Base-by-base conservation (phyloP, 2,888 invertebrate species). In the Caenorhabditis virilis region DNA sequence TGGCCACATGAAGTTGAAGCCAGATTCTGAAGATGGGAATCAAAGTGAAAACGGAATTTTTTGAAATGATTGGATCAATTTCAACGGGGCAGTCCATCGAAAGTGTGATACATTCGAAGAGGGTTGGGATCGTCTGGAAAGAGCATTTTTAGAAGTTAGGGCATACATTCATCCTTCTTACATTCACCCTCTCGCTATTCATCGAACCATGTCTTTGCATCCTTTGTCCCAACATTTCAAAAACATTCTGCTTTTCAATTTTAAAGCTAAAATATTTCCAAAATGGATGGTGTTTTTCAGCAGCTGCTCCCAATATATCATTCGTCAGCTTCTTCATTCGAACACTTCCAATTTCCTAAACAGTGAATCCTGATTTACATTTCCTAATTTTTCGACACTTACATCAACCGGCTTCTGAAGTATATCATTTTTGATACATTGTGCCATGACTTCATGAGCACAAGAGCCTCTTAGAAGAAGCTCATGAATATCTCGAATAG, bases 251-350 rank as follows among this genome's bases (percentile, higher is more conserved):
- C 5, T 45, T 46, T 16, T 63, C 63, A 25, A 63, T 58, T 18
- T 42, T 33, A 22, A 63, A 63, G 23, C 46, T 49, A 41, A 63
- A 53, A 25, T 63, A 50, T 38, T 58, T 63, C 63, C 63, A 63
- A 50, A 58, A 63, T 23, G 57, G 58, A 41, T 63, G 63, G 47
- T 63, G 53, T 41, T 58, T 50, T 23, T 63, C 63, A 9, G 63
- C 57, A 2, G 53, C 63, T 0, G 48, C 41, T 35, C 58, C 54
- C 2, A 63, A 39, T 0, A 63, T 48, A 15, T 57, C 53, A 11
- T 45, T 57, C 5, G 63, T 63, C 36, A 63, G 23, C 20, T 63
- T 63, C 23, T 63, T 63, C 50, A 63, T 39, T 16, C 63, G 57
- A 13, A 54, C 26, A 20, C 46, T 53, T 1, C 63, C 63, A 13